A percentile compares a stretch with the other conserved stretches of the same genome.
Evolutionary conservation across 2,888 invertebrate species (phyloP).

Genomic region (Meandrusa payeni): DNA sequence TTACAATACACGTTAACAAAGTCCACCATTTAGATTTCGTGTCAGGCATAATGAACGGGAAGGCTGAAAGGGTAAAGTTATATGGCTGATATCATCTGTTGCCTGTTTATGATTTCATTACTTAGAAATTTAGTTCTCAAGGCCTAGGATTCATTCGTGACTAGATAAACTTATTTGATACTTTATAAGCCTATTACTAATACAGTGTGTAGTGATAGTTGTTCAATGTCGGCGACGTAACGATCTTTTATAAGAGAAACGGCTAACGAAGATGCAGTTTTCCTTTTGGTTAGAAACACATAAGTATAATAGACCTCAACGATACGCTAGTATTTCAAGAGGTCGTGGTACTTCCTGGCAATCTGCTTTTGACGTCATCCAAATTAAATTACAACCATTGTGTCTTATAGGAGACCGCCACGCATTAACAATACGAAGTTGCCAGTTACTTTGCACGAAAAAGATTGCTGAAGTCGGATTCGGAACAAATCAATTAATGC

Average conservation of each 20-base stretch:
- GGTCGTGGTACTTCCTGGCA: too few species aligned
- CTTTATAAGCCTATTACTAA: slow-evolving; percentile 6
- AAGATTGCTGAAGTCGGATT: slow-evolving; percentile 37
- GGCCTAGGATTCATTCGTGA: slow-evolving; percentile 25
- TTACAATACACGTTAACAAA: slow-evolving; percentile 34
- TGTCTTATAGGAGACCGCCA: slow-evolving; percentile 25
- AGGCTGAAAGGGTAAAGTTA: slow-evolving; percentile 32
- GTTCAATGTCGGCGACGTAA: background rate
- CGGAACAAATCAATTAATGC: slow-evolving; percentile 59
- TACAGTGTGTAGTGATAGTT: background rate
- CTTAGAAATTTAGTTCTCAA: slow-evolving; percentile 15
- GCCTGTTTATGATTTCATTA: slow-evolving; percentile 27
- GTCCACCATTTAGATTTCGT: slow-evolving; percentile 37
- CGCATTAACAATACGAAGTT: slow-evolving; percentile 22
- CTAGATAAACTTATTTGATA: background rate
- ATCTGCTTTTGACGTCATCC: too few species aligned
- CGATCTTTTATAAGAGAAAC: too few species aligned
- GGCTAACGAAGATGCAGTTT: too few species aligned
- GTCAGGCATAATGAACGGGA: slow-evolving; percentile 36
- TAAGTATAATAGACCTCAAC: too few species aligned
- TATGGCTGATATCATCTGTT: slow-evolving; percentile 31
- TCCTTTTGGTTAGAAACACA: too few species aligned
- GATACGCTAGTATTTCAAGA: too few species aligned
- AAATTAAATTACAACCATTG: slow-evolving; percentile 32
- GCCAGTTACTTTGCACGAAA: slow-evolving; percentile 29